A percentile compares a stretch with the other conserved stretches of the same genome.
These are phyloP conservation scores for Fopius arisanus DNA, from an alignment of 1,140 invertebrate species.

Conservation along the genomic window DNA sequence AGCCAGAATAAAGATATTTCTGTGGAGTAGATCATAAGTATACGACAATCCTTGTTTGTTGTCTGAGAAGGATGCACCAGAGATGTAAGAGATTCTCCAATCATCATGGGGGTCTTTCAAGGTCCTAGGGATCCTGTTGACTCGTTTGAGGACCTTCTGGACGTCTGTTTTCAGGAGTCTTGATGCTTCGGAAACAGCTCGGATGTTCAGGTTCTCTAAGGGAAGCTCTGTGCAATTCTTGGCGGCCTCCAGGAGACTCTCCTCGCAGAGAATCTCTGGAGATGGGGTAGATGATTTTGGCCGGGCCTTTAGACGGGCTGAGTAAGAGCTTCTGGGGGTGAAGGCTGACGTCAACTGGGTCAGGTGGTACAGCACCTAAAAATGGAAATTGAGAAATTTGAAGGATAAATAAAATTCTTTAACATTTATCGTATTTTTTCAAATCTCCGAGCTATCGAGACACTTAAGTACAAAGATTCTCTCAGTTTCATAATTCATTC, in stretches of 20 bases:
- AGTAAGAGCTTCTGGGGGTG: constrained; percentile 49
- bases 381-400: constrained; percentile 26
- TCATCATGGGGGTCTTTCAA: constrained; percentile 38
- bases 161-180: constrained; percentile 37
- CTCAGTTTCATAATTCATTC: no score
- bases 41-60: constrained; percentile 50
- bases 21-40: constrained; percentile 29
- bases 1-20: neutral
- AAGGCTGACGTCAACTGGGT: constrained; percentile 57
- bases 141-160: constrained; percentile 2
- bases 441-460: no score
- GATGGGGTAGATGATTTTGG: neutral
- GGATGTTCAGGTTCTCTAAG: constrained; percentile 43
- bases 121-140: neutral
- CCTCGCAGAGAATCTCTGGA: constrained; percentile 42
- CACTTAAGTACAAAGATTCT: no score
- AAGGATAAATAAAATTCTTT: constrained; percentile 23
- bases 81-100: constrained; percentile 58
- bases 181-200: constrained; percentile 37
- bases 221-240: constrained; percentile 52
- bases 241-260: constrained; percentile 50
- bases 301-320: constrained; percentile 22
- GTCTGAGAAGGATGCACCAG: constrained; percentile 50
- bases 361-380: constrained; percentile 61
- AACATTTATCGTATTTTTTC: no score